Evolutionary conservation across 2,888 invertebrate species (phyloP).

Genomic region (Polia nebulosa): DNA sequence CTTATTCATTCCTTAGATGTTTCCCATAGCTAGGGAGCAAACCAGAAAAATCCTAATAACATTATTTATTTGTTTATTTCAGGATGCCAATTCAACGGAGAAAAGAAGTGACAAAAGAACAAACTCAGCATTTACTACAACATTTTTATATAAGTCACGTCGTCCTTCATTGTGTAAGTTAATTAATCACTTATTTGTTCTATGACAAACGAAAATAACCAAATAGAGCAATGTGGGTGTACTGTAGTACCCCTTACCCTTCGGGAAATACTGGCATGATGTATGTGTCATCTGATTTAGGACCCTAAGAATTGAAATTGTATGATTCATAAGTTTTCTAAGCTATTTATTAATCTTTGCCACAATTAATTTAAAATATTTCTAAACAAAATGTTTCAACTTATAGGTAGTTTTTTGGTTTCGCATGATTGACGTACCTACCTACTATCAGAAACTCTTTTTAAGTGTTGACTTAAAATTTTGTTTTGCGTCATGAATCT

Average conservation of each 20-base stretch:
- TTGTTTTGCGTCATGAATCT: constrained; percentile 8
- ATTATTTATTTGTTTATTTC: constrained; percentile 24
- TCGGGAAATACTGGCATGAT: background rate
- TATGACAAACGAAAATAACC: constrained; percentile 4
- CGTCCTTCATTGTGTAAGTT: constrained; percentile 27
- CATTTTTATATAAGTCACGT: background rate
- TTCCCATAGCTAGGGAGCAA: background rate
- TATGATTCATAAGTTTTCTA: background rate
- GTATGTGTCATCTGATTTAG: constrained; percentile 1
- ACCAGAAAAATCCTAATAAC: background rate
- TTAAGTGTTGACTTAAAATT: background rate
- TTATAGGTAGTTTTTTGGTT: too few species aligned
- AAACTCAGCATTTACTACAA: constrained; percentile 20
- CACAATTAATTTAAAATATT: background rate
- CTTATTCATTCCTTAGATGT: too few species aligned
- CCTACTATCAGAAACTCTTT: background rate
- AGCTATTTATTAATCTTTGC: background rate
- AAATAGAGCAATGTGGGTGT: background rate
- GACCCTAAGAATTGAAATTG: background rate
- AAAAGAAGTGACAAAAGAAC: constrained; percentile 7
- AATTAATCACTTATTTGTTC: background rate
- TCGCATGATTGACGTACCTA: background rate
- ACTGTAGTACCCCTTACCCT: constrained; percentile 6
- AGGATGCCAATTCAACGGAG: constrained; percentile 8
- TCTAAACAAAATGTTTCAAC: background rate